These are phyloP conservation scores for Otis tarda DNA, from an alignment of 2,113 vertebrate genomes.

Conservation along the genomic window DNA sequence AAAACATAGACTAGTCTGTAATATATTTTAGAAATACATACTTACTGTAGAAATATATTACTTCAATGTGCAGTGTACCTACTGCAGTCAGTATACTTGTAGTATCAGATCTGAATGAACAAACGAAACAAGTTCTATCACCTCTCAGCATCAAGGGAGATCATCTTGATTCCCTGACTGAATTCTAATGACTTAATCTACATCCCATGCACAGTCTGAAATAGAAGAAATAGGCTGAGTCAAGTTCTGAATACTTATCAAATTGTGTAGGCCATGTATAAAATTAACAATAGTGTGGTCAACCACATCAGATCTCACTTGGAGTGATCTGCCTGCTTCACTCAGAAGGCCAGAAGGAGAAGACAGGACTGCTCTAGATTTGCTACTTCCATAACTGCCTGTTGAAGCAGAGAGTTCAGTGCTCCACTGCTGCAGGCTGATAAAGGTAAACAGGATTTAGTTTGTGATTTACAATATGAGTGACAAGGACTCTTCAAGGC, in stretches of 20 bases:
- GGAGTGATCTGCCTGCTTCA: neutral
- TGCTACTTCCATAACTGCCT: neutral
- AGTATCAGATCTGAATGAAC: neutral
- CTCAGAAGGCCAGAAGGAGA: neutral
- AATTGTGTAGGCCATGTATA: neutral
- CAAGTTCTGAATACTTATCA: neutral
- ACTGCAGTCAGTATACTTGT: neutral
- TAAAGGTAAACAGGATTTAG: neutral
- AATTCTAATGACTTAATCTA: neutral
- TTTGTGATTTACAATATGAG: neutral
- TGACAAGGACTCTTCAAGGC: neutral
- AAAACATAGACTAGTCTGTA: neutral
- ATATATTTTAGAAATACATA: neutral
- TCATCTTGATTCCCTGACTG: neutral
- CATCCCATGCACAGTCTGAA: neutral
- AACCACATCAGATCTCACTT: neutral
- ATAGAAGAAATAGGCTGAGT: neutral
- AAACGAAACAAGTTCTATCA: neutral
- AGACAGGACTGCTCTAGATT: neutral
- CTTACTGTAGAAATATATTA: neutral
- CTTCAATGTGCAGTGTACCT: neutral
- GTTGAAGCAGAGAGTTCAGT: neutral
- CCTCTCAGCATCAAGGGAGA: neutral
- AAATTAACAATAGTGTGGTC: neutral
- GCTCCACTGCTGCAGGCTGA: neutral